Base-by-base conservation (phyloP, 2,113 vertebrate species). In the Notiomystis cincta region DNA sequence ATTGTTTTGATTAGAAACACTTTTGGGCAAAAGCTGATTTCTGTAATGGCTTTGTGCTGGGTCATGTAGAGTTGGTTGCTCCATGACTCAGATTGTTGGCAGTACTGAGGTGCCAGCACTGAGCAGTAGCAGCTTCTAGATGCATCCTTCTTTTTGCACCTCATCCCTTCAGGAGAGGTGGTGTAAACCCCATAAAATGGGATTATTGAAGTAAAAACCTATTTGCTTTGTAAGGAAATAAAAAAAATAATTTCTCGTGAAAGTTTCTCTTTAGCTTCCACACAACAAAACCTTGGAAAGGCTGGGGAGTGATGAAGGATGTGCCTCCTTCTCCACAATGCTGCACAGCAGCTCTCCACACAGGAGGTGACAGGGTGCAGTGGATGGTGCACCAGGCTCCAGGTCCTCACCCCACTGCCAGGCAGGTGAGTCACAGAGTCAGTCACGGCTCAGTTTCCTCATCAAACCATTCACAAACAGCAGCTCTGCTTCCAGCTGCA, bases 401-500 rank as follows among this genome's bases (percentile, higher is more conserved):
- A 77, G 8, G 9, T 42, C 79, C n/a, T 18, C 24, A 6, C n/a
- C 67, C 58, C 28, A 5, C 21, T 3, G 2, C 33, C 1, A 2
- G 30, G n/a, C 85, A 62, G 38, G 10, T 18, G 73, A 72, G 7
- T 24, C 64, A 50, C 57, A 15, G 7, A 35, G 40, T 35, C 28
- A 45, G 16, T 50, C 17, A 14, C 25, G 23, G 4, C 15, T 75
- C 65, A 73, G 25, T 60, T 56, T 81, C 60, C 33, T 30, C 72
- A 62, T 5, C 60, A 40, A 28, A 56, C 67, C 44, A 22, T 64
- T 35, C 72, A 84, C 60, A 67, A 94, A 48, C 15, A 56, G 47
- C 51, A n/a, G 1, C 15, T 17, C 21, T 53, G 33, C 38, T 53
- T 75, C 44, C 10, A 1, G 5, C 23, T 10, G 4, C 13, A 0